phyloP scores from a whole-genome alignment of 2,113 vertebrate species.

The Antechinus flavipes region DNA sequence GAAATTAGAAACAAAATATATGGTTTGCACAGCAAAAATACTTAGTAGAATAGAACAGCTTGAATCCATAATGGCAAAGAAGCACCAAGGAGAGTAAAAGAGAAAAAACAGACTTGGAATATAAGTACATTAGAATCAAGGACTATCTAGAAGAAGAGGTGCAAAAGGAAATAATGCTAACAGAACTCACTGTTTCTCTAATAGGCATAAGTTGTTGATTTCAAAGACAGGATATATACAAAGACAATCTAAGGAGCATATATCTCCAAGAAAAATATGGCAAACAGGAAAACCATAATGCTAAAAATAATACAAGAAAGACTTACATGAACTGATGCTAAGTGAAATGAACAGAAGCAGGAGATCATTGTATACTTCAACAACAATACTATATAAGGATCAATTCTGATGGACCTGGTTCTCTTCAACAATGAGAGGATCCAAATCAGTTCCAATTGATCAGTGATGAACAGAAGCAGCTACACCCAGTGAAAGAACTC shows the following conservation, averaged over 20 bases:
- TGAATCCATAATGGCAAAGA: background rate
- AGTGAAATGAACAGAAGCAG: too few species aligned
- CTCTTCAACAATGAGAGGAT: too few species aligned
- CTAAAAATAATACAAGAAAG: background rate
- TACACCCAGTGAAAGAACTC: too few species aligned
- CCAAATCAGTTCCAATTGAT: too few species aligned
- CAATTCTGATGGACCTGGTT: too few species aligned
- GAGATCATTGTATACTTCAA: too few species aligned
- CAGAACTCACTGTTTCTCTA: background rate
- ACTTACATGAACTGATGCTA: too few species aligned
- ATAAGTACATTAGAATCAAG: background rate
- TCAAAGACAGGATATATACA: background rate
- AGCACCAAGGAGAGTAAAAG: background rate
- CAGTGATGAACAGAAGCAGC: too few species aligned
- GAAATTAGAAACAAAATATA: background rate
- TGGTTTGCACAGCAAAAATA: background rate
- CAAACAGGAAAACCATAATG: background rate
- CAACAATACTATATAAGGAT: too few species aligned
- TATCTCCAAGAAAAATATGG: background rate
- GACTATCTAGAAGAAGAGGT: background rate
- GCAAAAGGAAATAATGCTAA: background rate
- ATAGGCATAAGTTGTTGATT: background rate
- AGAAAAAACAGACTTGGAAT: background rate
- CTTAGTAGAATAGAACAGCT: background rate
- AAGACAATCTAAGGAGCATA: background rate